phyloP scores from a whole-genome alignment of 2,797 vertebrate genomes.

The Gambelia wislizenii region DNA sequence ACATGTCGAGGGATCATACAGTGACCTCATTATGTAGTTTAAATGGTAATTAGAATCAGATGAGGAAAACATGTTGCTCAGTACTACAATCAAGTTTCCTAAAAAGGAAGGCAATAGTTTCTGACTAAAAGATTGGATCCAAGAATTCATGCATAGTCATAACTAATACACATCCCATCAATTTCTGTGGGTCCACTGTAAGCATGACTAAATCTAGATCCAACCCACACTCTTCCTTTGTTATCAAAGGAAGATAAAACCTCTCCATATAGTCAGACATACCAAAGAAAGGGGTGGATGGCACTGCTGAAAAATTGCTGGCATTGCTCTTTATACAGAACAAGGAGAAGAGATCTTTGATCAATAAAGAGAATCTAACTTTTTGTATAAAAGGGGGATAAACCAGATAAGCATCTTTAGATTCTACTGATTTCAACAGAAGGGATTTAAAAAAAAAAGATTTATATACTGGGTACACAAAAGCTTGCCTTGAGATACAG shows the following conservation, averaged over 20 bases:
- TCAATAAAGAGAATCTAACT: too few relatives aligned
- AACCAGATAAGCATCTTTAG: too few relatives aligned
- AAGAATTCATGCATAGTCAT: background rate
- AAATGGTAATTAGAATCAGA: constrained; percentile 79
- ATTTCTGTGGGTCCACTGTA: background rate
- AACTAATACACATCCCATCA: background rate
- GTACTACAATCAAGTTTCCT: constrained; percentile 52
- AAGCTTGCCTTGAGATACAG: too few relatives aligned
- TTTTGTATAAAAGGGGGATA: too few relatives aligned
- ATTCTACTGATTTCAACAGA: too few relatives aligned
- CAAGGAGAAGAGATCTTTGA: too few relatives aligned
- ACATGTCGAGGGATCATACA: constrained; percentile 64
- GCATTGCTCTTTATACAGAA: background rate
- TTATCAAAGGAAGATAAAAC: too few relatives aligned
- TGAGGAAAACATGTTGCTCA: constrained; percentile 49
- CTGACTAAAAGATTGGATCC: background rate
- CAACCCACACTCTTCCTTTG: constrained; percentile 21
- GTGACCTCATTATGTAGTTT: constrained; percentile 71
- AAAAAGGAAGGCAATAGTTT: constrained; percentile 53
- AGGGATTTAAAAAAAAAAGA: too few relatives aligned
- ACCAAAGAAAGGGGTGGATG: constrained; percentile 54
- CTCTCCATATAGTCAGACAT: constrained; percentile 60
- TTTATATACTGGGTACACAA: too few relatives aligned
- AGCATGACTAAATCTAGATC: background rate
- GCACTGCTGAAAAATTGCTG: constrained; percentile 31